Conservation (phyloP, 2,797 vertebrate genomes). For the Peromyscus attwateri region DNA sequence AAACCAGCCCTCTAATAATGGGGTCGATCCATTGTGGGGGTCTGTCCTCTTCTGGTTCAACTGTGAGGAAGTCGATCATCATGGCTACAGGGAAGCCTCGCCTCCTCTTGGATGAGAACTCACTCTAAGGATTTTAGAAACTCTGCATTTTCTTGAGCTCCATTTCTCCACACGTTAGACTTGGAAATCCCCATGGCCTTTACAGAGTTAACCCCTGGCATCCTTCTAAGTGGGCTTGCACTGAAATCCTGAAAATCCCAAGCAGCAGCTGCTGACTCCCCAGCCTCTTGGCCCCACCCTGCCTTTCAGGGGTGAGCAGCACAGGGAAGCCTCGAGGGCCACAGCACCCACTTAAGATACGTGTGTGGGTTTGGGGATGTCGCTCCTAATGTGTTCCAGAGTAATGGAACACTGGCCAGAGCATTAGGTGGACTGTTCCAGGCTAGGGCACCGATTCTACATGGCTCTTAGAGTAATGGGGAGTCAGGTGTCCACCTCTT, state of each 20-base stretch:
- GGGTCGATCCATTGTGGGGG: neutral
- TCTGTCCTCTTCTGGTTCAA: neutral
- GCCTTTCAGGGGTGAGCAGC: neutral
- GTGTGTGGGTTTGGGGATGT: neutral
- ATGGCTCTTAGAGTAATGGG: conserved; percentile 30
- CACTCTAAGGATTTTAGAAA: neutral
- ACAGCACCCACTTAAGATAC: neutral
- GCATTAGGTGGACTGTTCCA: neutral
- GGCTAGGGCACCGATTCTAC: neutral
- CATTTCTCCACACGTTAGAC: neutral
- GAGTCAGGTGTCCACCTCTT: neutral
- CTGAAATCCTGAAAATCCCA: neutral
- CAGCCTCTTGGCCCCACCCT: neutral
- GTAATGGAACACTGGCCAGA: neutral
- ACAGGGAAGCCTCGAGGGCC: neutral
- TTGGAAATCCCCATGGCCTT: neutral
- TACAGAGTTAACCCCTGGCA: neutral
- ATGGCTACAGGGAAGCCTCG: neutral
- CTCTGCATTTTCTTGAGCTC: neutral
- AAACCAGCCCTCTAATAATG: conserved; percentile 50
- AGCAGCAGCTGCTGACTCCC: neutral
- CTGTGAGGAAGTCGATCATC: neutral
- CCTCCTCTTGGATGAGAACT: neutral
- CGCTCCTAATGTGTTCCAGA: neutral
- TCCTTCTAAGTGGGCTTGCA: neutral